These are phyloP conservation scores for Nerophis ophidion DNA, from an alignment of 2,113 vertebrate genomes.

Conservation along the genomic window DNA sequence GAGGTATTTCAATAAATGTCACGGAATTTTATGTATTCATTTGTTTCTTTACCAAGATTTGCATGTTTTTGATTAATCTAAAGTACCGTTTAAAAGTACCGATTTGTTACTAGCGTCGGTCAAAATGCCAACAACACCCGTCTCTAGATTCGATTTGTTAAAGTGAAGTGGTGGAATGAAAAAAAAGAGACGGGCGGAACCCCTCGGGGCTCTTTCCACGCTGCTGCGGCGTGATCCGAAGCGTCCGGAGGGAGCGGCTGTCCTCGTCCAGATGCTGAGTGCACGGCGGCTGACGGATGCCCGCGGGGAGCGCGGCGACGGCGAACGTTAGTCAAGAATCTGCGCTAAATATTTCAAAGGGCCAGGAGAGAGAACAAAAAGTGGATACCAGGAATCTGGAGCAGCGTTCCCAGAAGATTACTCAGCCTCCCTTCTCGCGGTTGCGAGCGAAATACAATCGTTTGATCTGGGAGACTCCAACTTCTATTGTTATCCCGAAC, in stretches of 20 bases:
- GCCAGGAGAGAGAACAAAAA: conserved; percentile 61
- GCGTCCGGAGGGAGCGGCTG: conserved; percentile 40
- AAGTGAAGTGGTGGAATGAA: conserved; percentile 15
- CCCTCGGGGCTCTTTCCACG: conserved; percentile 21
- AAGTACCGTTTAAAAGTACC: no score
- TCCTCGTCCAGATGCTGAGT: conserved; percentile 54
- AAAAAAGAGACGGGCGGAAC: conserved; percentile 15
- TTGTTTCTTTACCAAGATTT: no score
- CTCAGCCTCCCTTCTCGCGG: conserved; percentile 38
- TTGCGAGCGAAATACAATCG: conserved; percentile 64
- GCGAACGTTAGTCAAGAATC: conserved; percentile 39
- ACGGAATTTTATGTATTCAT: no score
- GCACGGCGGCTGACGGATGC: conserved; percentile 29
- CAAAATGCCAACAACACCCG: no score
- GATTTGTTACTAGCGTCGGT: no score
- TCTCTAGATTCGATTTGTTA: no score
- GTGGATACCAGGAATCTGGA: conserved; percentile 65
- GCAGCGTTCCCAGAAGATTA: conserved; percentile 57
- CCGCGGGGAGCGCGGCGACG: conserved; percentile 8
- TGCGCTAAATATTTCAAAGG: conserved; percentile 65
- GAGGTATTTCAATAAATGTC: no score
- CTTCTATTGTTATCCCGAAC: conserved; percentile 55
- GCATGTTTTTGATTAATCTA: no score
- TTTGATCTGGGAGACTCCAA: conserved; percentile 63
- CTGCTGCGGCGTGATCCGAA: conserved; percentile 39